These are phyloP conservation scores for Agapornis canus DNA, from an alignment of 2,797 vertebrate genomes.

Conservation along the genomic window DNA sequence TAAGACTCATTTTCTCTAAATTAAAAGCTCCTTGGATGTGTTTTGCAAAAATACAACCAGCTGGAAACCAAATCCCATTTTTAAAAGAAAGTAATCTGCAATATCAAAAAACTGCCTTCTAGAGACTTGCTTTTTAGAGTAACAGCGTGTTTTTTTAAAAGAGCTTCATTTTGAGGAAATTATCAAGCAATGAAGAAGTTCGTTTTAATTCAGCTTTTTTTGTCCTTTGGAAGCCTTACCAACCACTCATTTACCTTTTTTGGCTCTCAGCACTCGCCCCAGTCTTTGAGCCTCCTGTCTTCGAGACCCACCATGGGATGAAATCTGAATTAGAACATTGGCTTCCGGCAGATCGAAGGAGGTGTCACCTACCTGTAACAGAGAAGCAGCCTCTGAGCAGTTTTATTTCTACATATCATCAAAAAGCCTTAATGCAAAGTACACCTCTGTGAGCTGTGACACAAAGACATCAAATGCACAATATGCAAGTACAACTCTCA, in stretches of 20 bases:
- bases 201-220: not conserved
- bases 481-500: fast-evolving
- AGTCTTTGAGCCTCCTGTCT: constrained; percentile 95
- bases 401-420: not conserved
- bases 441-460: not conserved
- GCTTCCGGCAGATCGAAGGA: constrained; percentile 97
- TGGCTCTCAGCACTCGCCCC: constrained; percentile 94
- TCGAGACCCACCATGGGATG: constrained; percentile 96
- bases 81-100: not conserved
- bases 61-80: not conserved
- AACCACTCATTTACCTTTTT: constrained; percentile 85
- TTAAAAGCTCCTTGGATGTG: not conserved
- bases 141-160: not conserved
- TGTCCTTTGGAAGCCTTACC: not conserved
- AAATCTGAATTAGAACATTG: constrained; percentile 97
- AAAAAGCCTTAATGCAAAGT: not conserved
- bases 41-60: not conserved
- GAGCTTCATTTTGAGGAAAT: not conserved
- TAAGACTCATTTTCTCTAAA: not conserved
- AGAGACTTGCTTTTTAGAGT: not conserved
- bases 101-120: not conserved
- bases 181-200: not conserved
- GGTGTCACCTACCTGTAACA: constrained; percentile 91
- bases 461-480: not conserved
- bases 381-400: not conserved